Evolutionary conservation across 92 coral and sea anemone genomes (phyloP).

Genomic region (Phenganax marumi): DNA sequence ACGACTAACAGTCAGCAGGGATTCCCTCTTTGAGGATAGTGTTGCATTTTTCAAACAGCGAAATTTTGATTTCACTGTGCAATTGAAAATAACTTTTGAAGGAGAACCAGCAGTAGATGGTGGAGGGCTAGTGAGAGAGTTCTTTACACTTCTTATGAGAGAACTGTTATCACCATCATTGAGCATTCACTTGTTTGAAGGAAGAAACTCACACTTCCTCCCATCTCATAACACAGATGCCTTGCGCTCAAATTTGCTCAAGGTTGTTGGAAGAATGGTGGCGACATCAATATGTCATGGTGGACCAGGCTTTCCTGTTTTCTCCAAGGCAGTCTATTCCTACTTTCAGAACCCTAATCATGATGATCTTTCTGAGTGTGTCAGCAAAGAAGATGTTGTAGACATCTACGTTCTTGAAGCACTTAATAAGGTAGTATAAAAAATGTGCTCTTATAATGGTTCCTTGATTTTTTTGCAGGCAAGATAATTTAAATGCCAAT

Average conservation of each 20-base stretch:
- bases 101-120: slow-evolving; percentile 62
- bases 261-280: slow-evolving; percentile 57
- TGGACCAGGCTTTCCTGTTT: slow-evolving; percentile 48
- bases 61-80: background rate
- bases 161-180: slow-evolving; percentile 47
- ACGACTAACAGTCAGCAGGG: too few species aligned
- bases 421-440: too few species aligned
- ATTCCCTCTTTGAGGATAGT: background rate
- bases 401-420: too few species aligned
- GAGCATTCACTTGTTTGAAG: slow-evolving; percentile 46
- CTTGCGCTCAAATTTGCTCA: slow-evolving; percentile 49
- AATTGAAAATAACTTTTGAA: slow-evolving; percentile 39
- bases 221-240: slow-evolving; percentile 63
- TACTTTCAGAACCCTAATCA: too few species aligned
- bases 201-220: slow-evolving; percentile 20
- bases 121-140: slow-evolving; percentile 55
- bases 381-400: too few species aligned
- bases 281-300: slow-evolving; percentile 50
- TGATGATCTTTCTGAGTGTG: too few species aligned
- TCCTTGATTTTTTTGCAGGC: too few species aligned
- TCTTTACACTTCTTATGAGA: slow-evolving; percentile 43
- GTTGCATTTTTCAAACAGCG: background rate
- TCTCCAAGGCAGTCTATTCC: slow-evolving; percentile 27
- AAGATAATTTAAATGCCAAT: too few species aligned
- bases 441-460: too few species aligned